A percentile compares a stretch with the other conserved stretches of the same genome.
Evolutionary conservation across 2,888 invertebrate genomes (phyloP).

Genomic region (Tethea ocularis): DNA sequence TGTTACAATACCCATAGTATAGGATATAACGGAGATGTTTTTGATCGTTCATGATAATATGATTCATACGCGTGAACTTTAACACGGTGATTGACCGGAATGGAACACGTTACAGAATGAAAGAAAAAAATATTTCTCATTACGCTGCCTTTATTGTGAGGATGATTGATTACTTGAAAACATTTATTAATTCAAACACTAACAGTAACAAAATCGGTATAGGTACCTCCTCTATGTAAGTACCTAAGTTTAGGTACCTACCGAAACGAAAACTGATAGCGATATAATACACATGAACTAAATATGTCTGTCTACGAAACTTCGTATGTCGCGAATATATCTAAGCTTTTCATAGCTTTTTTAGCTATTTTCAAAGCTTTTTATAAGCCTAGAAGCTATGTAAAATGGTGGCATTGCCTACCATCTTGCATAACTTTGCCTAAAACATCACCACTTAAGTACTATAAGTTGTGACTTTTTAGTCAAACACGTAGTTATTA

Average conservation of each 20-base stretch:
- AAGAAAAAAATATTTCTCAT: background rate
- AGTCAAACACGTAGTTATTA: no score
- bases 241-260: constrained; percentile 16
- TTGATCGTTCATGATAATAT: background rate
- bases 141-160: background rate
- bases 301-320: background rate
- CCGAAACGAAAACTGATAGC: constrained; percentile 42
- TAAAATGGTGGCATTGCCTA: no score
- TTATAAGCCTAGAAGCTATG: no score
- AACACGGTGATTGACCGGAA: background rate
- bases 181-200: background rate
- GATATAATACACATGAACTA: constrained; percentile 11
- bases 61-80: background rate
- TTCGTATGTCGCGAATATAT: no score
- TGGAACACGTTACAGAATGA: background rate
- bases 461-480: no score
- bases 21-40: no score
- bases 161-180: background rate
- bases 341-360: no score
- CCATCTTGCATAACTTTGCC: no score
- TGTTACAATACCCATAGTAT: no score
- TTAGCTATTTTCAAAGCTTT: no score
- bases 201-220: background rate
- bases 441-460: no score
- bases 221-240: background rate